Base-by-base conservation (phyloP, 1,140 invertebrate species). In the Drosophila varians region DNA sequence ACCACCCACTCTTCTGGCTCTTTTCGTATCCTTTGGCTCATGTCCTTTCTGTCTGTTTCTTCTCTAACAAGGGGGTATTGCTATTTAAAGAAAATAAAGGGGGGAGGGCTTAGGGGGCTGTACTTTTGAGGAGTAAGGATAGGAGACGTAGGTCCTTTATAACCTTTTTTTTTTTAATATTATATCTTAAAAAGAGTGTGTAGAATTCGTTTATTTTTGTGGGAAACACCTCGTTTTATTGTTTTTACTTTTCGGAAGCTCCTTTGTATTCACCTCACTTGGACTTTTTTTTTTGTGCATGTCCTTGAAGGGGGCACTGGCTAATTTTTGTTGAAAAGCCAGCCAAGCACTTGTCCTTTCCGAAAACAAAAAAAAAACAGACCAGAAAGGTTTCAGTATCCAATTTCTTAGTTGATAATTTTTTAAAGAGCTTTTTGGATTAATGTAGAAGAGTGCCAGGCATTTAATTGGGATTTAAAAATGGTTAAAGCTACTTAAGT, bases 261-360 rank as follows among this genome's bases (percentile, higher is more conserved):
- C 26, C 45, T 45, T 65, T 36, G 47, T 66, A 26, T 53, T 51
- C 46, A 51, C 38, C 61, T 31, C 60, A 66, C 62, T 66, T 66
- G 64, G 64, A 61, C 26, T 28, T 9, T 28, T 23, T 23, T 23
- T 28, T 28, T 28, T 26, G 8, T 28, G 1, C 6, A 9, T 28
- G n/a, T 28, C 9, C 9, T 28, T 1, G 7, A 28, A 9, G 26
- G 26, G 25, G 26, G 26, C 7, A 9, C 28, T 31, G 61, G 64
- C 64, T 66, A 53, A 53, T 66, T 66, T 60, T 26, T 60, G 48
- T 19, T 54, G 34, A 40, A 60, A 58, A 54, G 56, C 56, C 51
- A 60, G 48, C 16, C 48, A 49, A 55, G 56, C 47, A 58, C 49
- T 18, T 48, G 36, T 19, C n/a, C 57, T 11, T 31, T 40, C 3